phyloP scores from a whole-genome alignment of 2,888 invertebrate genomes.

The Andrena dorsata region DNA sequence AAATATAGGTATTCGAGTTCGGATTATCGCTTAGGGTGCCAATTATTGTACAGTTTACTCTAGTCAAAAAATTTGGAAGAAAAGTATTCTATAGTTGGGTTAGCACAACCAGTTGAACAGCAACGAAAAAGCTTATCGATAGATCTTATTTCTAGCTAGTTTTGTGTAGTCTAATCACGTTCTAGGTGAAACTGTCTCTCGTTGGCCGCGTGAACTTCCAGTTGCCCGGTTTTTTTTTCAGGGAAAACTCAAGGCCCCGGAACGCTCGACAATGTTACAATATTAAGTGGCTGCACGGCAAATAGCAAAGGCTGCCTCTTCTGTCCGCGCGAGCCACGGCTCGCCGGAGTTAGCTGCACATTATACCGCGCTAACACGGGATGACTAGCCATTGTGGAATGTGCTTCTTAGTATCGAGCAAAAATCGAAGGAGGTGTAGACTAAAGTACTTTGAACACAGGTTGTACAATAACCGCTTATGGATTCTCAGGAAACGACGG shows the following conservation, averaged over 20 bases:
- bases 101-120: no score
- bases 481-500: constrained; percentile 52
- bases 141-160: no score
- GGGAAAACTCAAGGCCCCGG: background rate
- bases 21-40: no score
- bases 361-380: constrained; percentile 51
- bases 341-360: constrained; percentile 15
- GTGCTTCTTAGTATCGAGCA: constrained; percentile 53
- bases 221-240: background rate
- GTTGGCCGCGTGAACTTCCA: background rate
- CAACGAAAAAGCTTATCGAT: no score
- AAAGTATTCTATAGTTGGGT: no score
- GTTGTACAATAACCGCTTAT: constrained; percentile 56
- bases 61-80: no score
- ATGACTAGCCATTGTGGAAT: constrained; percentile 56
- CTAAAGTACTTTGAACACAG: constrained; percentile 53
- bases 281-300: constrained; percentile 19
- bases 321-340: constrained; percentile 6
- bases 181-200: background rate
- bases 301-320: constrained; percentile 24
- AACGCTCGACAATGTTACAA: constrained; percentile 23
- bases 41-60: no score
- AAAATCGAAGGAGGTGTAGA: constrained; percentile 59
- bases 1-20: no score
- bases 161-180: no score